Evolutionary conservation across 1,140 invertebrate genomes (phyloP).

Genomic region (Vanessa tameamea): DNA sequence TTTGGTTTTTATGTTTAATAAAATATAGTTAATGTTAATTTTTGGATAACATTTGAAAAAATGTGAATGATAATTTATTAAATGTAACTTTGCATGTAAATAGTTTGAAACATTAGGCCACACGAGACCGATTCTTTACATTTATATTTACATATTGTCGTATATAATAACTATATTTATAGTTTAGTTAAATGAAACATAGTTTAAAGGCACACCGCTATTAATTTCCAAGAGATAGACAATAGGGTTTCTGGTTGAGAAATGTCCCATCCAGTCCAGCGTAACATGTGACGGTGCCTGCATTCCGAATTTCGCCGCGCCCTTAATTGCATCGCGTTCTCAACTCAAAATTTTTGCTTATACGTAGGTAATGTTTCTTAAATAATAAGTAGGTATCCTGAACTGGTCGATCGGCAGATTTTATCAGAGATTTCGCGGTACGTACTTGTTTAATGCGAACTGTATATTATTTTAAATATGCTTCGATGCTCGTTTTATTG

Average conservation of each 20-base stretch:
- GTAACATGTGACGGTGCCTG: neutral
- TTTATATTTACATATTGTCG: too few relatives aligned
- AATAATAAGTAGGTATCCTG: constrained; percentile 45
- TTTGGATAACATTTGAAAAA: too few relatives aligned
- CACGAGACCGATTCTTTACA: too few relatives aligned
- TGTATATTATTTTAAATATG: constrained; percentile 47
- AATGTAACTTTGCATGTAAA: too few relatives aligned
- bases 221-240: neutral
- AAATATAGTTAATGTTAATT: too few relatives aligned
- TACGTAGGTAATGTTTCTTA: constrained; percentile 37
- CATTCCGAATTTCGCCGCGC: constrained; percentile 54
- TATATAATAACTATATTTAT: too few relatives aligned
- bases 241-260: neutral
- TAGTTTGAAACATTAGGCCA: too few relatives aligned
- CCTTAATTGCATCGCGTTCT: constrained; percentile 61
- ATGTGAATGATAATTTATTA: too few relatives aligned
- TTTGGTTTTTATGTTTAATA: too few relatives aligned
- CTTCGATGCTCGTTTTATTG: constrained; percentile 31
- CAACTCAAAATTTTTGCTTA: constrained; percentile 51
- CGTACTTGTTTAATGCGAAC: constrained; percentile 36
- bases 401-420: constrained; percentile 35
- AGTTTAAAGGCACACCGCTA: neutral
- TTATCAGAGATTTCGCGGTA: constrained; percentile 42
- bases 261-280: neutral
- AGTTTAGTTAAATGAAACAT: too few relatives aligned